These are phyloP conservation scores for Drosophila mojavensis DNA, from an alignment of 1,140 invertebrate species.

Conservation along the genomic window DNA sequence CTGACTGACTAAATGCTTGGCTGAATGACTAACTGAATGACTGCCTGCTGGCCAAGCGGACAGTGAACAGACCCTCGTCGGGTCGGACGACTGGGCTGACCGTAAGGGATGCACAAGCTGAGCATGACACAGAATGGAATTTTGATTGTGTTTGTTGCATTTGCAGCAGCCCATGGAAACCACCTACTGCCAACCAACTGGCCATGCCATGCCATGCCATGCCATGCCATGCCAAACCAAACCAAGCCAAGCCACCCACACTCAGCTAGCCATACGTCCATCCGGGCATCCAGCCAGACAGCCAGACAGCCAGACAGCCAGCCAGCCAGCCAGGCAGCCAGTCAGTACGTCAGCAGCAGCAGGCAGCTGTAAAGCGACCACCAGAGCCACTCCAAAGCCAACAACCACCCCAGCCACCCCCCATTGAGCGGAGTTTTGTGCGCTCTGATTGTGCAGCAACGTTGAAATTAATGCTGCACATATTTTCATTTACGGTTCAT, in stretches of 20 bases:
- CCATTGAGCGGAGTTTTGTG: constrained; percentile 13
- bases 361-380: constrained; percentile 21
- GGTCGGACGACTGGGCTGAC: background rate
- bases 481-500: constrained; percentile 62
- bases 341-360: too few species aligned
- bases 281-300: background rate
- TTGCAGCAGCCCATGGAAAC: constrained; percentile 26
- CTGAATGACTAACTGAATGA: constrained; percentile 61
- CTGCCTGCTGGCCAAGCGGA: constrained; percentile 29
- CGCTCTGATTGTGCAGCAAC: constrained; percentile 56
- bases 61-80: constrained; percentile 23
- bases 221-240: background rate
- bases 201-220: background rate
- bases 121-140: constrained; percentile 63
- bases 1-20: constrained; percentile 60
- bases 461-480: constrained; percentile 68
- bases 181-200: background rate
- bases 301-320: constrained; percentile 7
- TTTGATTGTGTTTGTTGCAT: constrained; percentile 65
- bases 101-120: constrained; percentile 31
- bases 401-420: constrained; percentile 4
- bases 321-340: constrained; percentile 1
- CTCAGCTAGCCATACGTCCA: constrained; percentile 5
- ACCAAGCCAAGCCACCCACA: constrained; percentile 1
- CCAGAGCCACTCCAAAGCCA: background rate